Evolutionary conservation across 2,113 vertebrate species (phyloP).

Genomic region (Spea bombifrons): DNA sequence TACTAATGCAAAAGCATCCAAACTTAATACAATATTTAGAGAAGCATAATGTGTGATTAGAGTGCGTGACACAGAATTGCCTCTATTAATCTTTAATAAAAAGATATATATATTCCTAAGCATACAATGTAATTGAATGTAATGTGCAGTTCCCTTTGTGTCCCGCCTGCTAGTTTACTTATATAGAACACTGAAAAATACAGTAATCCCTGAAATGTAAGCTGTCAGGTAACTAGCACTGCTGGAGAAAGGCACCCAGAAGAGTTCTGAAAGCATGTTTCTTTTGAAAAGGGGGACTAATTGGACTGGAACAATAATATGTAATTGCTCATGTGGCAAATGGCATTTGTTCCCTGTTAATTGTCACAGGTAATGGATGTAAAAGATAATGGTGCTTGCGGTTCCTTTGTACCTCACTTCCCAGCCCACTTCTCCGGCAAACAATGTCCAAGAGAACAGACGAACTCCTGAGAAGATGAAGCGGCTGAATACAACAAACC

Average conservation of each 20-base stretch:
- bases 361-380: conserved; percentile 48
- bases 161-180: conserved; percentile 12
- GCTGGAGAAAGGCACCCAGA: conserved; percentile 33
- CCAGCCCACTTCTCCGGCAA: conserved; percentile 29
- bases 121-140: not conserved
- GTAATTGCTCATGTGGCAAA: conserved; percentile 41
- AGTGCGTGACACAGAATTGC: too few relatives aligned
- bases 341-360: conserved; percentile 43
- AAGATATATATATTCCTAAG: too few relatives aligned
- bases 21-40: too few relatives aligned
- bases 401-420: conserved; percentile 42
- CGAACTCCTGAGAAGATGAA: conserved; percentile 45
- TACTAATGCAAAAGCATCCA: too few relatives aligned
- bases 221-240: conserved; percentile 21
- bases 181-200: conserved; percentile 28
- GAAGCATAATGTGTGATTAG: too few relatives aligned
- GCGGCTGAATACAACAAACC: conserved; percentile 39
- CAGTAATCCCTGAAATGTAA: conserved; percentile 31
- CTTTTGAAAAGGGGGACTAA: conserved; percentile 32
- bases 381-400: conserved; percentile 46
- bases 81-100: too few relatives aligned
- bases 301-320: conserved; percentile 38
- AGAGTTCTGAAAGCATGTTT: conserved; percentile 29
- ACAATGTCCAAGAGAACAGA: conserved; percentile 40
- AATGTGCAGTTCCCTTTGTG: not conserved